These are phyloP conservation scores for Molorchus minor DNA, from an alignment of 2,888 invertebrate genomes.

Conservation along the genomic window DNA sequence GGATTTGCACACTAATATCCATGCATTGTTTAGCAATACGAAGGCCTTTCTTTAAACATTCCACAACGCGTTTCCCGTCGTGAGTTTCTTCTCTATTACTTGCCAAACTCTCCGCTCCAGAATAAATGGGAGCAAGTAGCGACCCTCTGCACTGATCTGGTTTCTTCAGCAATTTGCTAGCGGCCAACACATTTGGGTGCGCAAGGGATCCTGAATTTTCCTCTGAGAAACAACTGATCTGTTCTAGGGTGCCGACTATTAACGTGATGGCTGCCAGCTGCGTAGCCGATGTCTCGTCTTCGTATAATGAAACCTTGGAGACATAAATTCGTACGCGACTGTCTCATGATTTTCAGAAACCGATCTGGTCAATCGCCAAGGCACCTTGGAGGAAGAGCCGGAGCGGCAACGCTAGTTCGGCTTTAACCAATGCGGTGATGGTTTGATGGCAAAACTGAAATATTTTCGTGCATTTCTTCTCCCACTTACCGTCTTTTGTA, in stretches of 20 bases:
- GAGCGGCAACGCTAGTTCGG: conserved; percentile 90
- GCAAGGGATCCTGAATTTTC: conserved; percentile 97
- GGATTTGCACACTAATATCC: conserved; percentile 96
- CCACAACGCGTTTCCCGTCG: conserved; percentile 90
- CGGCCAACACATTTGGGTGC: conserved; percentile 95
- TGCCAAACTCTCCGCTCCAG: conserved; percentile 84
- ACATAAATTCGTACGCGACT: conserved; percentile 98
- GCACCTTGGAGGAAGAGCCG: conserved; percentile 96
- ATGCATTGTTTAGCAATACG: conserved; percentile 97
- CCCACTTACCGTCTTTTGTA: conserved; percentile 95
- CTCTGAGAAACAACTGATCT: conserved; percentile 92
- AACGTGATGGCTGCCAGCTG: conserved; percentile 95
- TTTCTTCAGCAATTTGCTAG: conserved; percentile 92
- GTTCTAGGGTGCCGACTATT: conserved; percentile 94
- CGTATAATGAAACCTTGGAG: conserved; percentile 96
- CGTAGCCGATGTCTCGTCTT: conserved; percentile 98
- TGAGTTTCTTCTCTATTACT: conserved; percentile 71
- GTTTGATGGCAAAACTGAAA: conserved; percentile 98
- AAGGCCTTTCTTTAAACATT: conserved; percentile 96
- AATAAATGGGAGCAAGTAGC: conserved; percentile 95
- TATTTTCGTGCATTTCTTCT: conserved; percentile 97
- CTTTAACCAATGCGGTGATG: conserved; percentile 92
- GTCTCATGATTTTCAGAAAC: conserved; percentile 95
- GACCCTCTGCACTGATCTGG: conserved; percentile 98
- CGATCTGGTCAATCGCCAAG: conserved; percentile 88